Evolutionary conservation across 2,797 vertebrate species (phyloP), one percentile per base, ranked within the genome.

Genomic region (Arctocebus calabarensis): DNA sequence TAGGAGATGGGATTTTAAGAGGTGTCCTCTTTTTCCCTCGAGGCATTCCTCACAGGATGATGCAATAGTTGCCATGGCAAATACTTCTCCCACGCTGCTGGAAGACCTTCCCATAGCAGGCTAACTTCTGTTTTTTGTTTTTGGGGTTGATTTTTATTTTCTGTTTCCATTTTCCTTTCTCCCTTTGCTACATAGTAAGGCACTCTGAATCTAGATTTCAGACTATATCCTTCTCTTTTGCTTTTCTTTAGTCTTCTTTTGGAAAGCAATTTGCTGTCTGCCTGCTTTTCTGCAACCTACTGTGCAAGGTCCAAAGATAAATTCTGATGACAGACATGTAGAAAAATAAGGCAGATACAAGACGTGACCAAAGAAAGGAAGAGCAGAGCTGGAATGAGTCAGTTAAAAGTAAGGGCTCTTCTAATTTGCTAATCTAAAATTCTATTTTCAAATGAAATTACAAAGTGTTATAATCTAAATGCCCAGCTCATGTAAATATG

Each of bases 1-100:
- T 1, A 87, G 34, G 27, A 73, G 32, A 68, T 55, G 12, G 79
- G 48, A 84, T 88, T 95, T 96, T 81, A 94, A 91, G 79, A 96
- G 55, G 34, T 96, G 70, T 94, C 95, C 92, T 96, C 96, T 71
- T 94, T 96, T 96, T 82, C 89, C 96, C 89, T 92, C 3, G 77
- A 97, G 57, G 96, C 86, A 71, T 97, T 74, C 94, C 91, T 96
- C 52, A 82, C 87, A 96, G 92, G 96, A 92, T 91, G 96, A 98
- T 94, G 88, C 68, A 94, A 94, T 96, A 97, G 96, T 98, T 98
- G 97, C 97, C 97, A 97, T 95, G 94, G 98, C 94, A 98, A 97
- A 98, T 95, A 87, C 94, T 96, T 73, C 88, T 97, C 90, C 94
- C 94, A 82, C 91, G 37, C 97, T 98, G 94, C 87, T 95, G 92